Conservation (phyloP, 2,113 vertebrate species). For the Haemorhous mexicanus region DNA sequence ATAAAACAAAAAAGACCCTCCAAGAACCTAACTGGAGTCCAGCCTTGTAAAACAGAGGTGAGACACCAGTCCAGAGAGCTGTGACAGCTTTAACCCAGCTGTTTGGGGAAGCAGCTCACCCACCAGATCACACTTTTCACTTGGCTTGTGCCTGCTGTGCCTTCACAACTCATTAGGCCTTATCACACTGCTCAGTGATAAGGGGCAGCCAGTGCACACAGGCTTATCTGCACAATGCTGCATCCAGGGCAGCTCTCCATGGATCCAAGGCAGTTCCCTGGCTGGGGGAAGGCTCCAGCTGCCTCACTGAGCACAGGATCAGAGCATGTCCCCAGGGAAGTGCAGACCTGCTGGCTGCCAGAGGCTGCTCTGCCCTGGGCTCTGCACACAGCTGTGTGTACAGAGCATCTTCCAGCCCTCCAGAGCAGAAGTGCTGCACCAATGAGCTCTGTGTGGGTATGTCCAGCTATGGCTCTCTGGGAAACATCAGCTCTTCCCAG, state of each 20-base stretch:
- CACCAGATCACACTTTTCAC: background rate
- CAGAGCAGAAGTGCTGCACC: background rate
- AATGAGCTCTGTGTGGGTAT: background rate
- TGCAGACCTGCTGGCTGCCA: background rate
- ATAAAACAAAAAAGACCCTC: background rate
- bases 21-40: background rate
- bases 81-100: background rate
- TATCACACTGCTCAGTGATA: background rate
- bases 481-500: background rate
- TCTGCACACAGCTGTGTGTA: background rate
- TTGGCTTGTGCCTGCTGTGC: background rate
- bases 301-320: background rate
- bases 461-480: background rate
- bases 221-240: background rate
- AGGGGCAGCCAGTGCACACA: background rate
- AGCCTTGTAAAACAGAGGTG: background rate
- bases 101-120: background rate
- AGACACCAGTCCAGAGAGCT: background rate
- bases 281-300: background rate
- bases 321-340: background rate
- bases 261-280: background rate
- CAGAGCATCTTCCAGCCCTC: background rate
- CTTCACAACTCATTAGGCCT: background rate
- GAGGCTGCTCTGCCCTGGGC: background rate
- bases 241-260: background rate